phyloP scores from a whole-genome alignment of 2,888 invertebrate species.

The Plagodis dolabraria region DNA sequence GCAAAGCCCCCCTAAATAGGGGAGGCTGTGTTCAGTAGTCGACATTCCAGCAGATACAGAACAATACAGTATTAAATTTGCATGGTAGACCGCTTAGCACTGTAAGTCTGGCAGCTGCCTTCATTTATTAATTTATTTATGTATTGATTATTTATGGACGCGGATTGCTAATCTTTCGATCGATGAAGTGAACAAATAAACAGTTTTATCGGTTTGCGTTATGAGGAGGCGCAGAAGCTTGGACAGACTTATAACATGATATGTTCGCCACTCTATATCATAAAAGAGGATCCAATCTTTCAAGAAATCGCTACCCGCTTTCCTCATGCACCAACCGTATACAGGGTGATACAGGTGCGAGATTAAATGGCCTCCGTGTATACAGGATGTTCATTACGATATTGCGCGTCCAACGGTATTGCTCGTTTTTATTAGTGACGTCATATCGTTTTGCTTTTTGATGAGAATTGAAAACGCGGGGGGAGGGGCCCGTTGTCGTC shows the following conservation, averaged over 20 bases:
- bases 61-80: too few species aligned
- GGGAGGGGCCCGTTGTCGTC: constrained; percentile 50
- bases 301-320: constrained; percentile 36
- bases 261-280: background rate
- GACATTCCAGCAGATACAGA: too few species aligned
- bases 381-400: constrained; percentile 84
- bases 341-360: constrained; percentile 82
- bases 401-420: constrained; percentile 78
- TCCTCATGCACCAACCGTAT: constrained; percentile 43
- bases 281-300: background rate
- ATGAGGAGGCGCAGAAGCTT: too few species aligned
- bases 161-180: too few species aligned
- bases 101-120: too few species aligned
- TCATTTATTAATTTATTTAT: too few species aligned
- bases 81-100: too few species aligned
- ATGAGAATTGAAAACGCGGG: constrained; percentile 83
- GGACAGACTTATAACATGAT: background rate
- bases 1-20: too few species aligned
- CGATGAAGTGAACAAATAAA: too few species aligned
- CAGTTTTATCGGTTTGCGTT: too few species aligned
- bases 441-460: constrained; percentile 80
- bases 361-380: constrained; percentile 82
- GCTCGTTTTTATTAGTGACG: constrained; percentile 79
- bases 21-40: too few species aligned
- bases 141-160: too few species aligned